phyloP scores from a whole-genome alignment of 2,888 invertebrate genomes.

The Eustalomyia histrio region DNA sequence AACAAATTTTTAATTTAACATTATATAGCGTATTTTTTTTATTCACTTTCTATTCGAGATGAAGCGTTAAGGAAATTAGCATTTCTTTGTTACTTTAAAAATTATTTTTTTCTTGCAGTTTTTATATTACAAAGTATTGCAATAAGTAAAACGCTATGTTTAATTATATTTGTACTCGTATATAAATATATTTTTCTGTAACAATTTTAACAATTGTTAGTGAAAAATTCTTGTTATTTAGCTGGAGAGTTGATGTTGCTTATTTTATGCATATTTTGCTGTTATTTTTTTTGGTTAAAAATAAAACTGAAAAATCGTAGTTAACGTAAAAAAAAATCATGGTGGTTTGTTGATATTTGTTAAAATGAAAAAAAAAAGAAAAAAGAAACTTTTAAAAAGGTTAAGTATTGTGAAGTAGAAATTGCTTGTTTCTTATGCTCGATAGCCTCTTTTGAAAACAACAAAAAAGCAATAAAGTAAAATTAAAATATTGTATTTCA shows the following conservation, averaged over 20 bases:
- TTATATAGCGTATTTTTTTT: background rate
- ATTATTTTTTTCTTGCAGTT: background rate
- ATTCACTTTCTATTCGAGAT: background rate
- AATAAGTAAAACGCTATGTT: background rate
- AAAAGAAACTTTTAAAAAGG: background rate
- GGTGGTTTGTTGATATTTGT: background rate
- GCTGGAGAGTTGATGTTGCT: background rate
- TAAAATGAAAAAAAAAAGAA: background rate
- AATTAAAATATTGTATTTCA: background rate
- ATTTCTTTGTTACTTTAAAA: constrained; percentile 38
- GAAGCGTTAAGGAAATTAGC: constrained; percentile 47
- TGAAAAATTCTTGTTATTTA: too few relatives aligned
- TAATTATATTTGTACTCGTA: too few relatives aligned
- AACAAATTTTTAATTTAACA: constrained; percentile 30
- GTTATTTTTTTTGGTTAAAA: background rate
- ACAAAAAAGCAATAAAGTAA: background rate
- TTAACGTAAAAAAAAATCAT: background rate
- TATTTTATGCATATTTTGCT: background rate
- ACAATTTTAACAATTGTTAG: too few relatives aligned
- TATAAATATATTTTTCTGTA: too few relatives aligned
- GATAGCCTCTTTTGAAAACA: background rate
- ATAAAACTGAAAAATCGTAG: background rate
- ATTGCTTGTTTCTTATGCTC: background rate
- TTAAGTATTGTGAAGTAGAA: constrained; percentile 1
- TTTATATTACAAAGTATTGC: background rate